A percentile compares a stretch with the other conserved stretches of the same genome.
Evolutionary conservation across 2,797 vertebrate species (phyloP).

Genomic region (Squalus acanthias): DNA sequence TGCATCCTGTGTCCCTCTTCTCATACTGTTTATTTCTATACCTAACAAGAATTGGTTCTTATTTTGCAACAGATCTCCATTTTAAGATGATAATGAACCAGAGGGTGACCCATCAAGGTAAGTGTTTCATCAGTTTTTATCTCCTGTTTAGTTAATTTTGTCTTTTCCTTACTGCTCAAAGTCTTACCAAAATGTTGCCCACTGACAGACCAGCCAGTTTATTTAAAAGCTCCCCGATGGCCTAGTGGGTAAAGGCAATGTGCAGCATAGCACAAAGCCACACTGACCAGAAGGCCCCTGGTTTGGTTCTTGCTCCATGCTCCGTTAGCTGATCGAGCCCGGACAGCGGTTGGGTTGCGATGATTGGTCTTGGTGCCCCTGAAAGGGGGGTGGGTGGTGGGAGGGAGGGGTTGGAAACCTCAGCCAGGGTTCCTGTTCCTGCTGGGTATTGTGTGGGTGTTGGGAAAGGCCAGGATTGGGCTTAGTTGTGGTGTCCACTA

Average conservation of each 20-base stretch:
- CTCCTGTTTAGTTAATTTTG: neutral
- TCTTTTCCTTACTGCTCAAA: neutral
- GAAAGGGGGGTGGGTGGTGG: neutral
- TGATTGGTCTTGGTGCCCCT: neutral
- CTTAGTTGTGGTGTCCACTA: no score
- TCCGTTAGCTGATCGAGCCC: neutral
- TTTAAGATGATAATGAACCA: conserved; percentile 73
- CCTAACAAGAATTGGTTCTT: neutral
- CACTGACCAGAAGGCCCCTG: neutral
- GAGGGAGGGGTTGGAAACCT: neutral
- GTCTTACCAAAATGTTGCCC: neutral
- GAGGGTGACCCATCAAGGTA: conserved; percentile 48
- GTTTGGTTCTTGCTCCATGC: neutral
- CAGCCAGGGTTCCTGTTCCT: neutral
- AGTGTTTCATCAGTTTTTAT: conserved; percentile 51
- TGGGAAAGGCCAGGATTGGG: no score
- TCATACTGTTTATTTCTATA: neutral
- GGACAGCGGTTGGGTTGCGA: neutral
- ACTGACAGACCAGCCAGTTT: neutral
- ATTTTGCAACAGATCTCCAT: conserved; percentile 64
- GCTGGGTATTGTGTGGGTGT: no score
- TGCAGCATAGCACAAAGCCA: neutral
- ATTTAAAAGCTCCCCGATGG: neutral
- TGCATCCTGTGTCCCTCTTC: neutral
- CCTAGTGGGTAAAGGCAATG: neutral